Base-by-base conservation (phyloP, 2,888 invertebrate genomes). In the Eupithecia tripunctaria region DNA sequence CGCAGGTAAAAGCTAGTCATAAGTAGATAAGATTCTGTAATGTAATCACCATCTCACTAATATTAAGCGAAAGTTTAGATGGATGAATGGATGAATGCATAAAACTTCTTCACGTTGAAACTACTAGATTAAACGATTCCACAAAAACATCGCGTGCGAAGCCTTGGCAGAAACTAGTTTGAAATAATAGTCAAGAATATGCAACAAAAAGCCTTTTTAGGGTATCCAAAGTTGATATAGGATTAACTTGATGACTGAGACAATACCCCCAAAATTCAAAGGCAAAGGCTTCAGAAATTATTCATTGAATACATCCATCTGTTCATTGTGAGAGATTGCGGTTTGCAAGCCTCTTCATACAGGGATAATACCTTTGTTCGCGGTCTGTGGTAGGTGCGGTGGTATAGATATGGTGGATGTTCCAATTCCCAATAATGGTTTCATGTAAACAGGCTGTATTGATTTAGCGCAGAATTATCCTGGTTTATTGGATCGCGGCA, bases 371-470 rank as follows among this genome's bases (percentile, higher is more conserved):
- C 73, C 47, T 71, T 68, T 73, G 62, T 71, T 25, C 27, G 63
- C 66, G 69, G 68, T 68, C 27, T 67, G 67, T 10, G 25, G 36
- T 38, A 7, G 21, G 41, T 47, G 56, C 56, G 12, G 12, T 56
- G 12, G 25, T 56, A 12, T 68, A 72, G 32, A 67, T 32, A 38
- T 65, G 18, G 7, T 43, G 14, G n/a, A 21, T 21, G 43, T 56
- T 66, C 67, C 62, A 59, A 76, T 68, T 70, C 73, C 38, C 41
- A 59, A 32, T 67, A 73, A 75, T 72, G 71, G 77, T 72, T 77
- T 73, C 68, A 73, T 70, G 75, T 77, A 68, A 76, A 75, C 78
- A 76, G 63, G 59, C 47, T 67, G 5, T 74, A 70, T 75, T 75
- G 76, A 76, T 75, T 65, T 71, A 74, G 68, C 47, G 25, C 68